Percentiles rank a stretch among this genome's conserved stretches.
Evolutionary conservation across 2,113 vertebrate genomes (phyloP).

Genomic region (Coreoperca whiteheadi): DNA sequence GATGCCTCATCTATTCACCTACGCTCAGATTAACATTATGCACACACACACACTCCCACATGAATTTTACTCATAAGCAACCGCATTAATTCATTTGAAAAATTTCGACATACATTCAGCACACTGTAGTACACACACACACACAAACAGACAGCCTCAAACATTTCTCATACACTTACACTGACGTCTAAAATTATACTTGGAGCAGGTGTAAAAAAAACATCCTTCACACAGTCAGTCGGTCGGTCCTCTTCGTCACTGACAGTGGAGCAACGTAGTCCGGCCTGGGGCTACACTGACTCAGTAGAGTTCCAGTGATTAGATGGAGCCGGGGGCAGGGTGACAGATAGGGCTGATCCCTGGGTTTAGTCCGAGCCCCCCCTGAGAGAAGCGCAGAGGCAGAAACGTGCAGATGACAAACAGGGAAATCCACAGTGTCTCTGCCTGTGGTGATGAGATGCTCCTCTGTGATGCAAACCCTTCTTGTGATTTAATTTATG

Average conservation of each 20-base stretch:
- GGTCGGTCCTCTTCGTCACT: not conserved
- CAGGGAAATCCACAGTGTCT: not conserved
- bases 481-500: not conserved
- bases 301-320: conserved; percentile 33
- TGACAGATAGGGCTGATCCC: conserved; percentile 12
- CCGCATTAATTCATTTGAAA: not conserved
- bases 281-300: not conserved
- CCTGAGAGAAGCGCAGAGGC: not conserved
- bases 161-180: not conserved
- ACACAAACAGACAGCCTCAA: not conserved
- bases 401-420: not conserved
- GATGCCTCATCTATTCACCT: conserved; percentile 3
- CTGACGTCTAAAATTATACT: not conserved
- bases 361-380: conserved; percentile 12
- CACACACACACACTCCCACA: conserved; percentile 14
- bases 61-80: not conserved
- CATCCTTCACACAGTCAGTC: not conserved
- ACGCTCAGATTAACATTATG: conserved; percentile 16
- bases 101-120: not conserved
- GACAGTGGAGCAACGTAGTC: not conserved
- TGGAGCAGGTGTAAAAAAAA: not conserved
- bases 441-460: not conserved
- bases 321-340: conserved; percentile 34
- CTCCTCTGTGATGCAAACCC: not conserved
- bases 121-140: not conserved